Evolutionary conservation across 2,888 invertebrate species (phyloP), one percentile per base, ranked within the genome.

Genomic region (Agrenia bidenticulata): DNA sequence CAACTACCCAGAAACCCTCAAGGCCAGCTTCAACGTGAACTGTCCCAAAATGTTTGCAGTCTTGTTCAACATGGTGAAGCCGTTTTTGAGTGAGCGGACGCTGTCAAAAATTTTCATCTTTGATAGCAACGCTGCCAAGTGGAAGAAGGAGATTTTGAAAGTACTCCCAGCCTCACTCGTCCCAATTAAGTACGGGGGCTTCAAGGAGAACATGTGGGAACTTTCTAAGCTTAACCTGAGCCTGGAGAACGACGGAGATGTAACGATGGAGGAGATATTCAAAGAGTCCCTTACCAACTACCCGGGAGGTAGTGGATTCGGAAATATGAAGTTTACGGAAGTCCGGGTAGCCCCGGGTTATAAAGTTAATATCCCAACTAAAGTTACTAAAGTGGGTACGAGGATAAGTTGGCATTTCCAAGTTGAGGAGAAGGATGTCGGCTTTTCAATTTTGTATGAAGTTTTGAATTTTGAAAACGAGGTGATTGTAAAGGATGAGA

Each of bases 11-110:
- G 69, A 69, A 55, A 66, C 66, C 0, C 17, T 69, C 5, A 69
- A 66, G 26, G 61, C 66, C 9, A 64, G 66, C 2, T 69, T 58
- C 42, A 64, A 54, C 24, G 60, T 69, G 4, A 69, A 69, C 41
- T 63, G 64, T 27, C 69, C 69, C 5, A 69, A 62, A 62, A 62
- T 66, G n/a, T 69, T 69, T 57, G 59, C 66, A 7, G 60, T 69
- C 1, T 24, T 69, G 19, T 69, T 69, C 27, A 66, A 66, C 24
- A 39, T 69, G 4, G 62, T 69, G 17, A 69, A 69, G 17, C 69
- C 69, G 4, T 58, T 69, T 13, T 26, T 69, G 19, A 64, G 62
- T 13, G 66, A 66, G 15, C 64, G 66, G 13, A 69, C 69, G 13
- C 45, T 69, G 1, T 64, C 66, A 1, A 69, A 69, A 41, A 69